Base-by-base conservation (phyloP, 2,113 vertebrate species). In the Phylloscopus whistleri region DNA sequence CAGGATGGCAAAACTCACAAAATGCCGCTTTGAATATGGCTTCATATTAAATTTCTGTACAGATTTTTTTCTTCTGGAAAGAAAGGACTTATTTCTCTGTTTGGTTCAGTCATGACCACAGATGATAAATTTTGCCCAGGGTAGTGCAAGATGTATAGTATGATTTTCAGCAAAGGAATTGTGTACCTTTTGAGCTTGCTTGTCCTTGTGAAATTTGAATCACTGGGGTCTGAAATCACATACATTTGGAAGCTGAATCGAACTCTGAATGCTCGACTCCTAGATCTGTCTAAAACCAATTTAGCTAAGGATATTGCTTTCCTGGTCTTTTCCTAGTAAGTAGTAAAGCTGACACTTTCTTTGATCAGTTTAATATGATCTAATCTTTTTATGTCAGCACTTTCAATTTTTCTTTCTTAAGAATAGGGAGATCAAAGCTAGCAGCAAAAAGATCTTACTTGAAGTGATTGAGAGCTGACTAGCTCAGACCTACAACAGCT, bases 321-420 rank as follows among this genome's bases (percentile, higher is more conserved):
- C n/a, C 55, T 90, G 53, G 10, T 87, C 39, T 91, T 81, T 72
- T 91, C 16, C 58, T 80, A 49, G 23, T 64, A 68, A 87, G 59
- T 18, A 68, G 69, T 52, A 90, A 89, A 89, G 62, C 28, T 75
- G 84, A 87, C 60, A 82, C 53, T 53, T 70, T 76, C 53, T 87
- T 76, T 96, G 83, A 84, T 89, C 82, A 55, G 28, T 88, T 92
- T 90, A 94, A 85, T 92, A 37, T 41, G 31, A 90, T 73, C 90
- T 87, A 85, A 85, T 89, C n/a, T 82, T 93, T 95, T 91, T 87
- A 62, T 94, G 87, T 90, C 70, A 95, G 39, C 59, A 63, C 46
- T 91, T 93, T 49, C 44, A 84, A 28, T 74, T 93, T 91, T 76
- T 63, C 90, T 90, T 89, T 66, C 51, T 76, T 44, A 73, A 76